Evolutionary conservation across 2,888 invertebrate genomes (phyloP).

Genomic region (Drosophila paracracens): DNA sequence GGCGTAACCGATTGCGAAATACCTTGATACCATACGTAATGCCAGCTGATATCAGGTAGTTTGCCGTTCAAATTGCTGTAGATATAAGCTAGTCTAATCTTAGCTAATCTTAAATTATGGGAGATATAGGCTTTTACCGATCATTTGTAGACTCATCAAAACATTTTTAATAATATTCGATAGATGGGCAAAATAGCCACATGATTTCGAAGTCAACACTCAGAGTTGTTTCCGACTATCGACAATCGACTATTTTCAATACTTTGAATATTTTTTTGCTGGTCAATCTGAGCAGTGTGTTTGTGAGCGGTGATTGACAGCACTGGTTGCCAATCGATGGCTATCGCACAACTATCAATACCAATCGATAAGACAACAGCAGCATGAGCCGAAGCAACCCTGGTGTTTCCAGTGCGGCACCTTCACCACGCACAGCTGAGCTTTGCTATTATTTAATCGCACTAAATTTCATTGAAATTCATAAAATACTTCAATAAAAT

Average conservation of each 20-base stretch:
- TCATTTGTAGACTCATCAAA: background rate
- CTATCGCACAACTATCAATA: background rate
- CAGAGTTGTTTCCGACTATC: background rate
- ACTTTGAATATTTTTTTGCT: background rate
- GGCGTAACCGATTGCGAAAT: no score
- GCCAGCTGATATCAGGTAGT: no score
- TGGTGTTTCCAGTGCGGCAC: constrained; percentile 47
- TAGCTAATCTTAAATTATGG: no score
- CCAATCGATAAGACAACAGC: background rate
- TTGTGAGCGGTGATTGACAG: background rate
- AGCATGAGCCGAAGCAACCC: constrained; percentile 34
- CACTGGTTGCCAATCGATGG: background rate
- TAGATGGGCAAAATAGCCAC: background rate
- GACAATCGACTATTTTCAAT: background rate
- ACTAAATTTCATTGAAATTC: constrained; percentile 36
- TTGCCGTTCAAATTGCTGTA: no score
- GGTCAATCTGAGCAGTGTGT: background rate
- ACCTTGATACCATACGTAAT: no score
- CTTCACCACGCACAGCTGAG: constrained; percentile 58
- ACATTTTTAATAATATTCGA: background rate
- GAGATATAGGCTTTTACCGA: no score
- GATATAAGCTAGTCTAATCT: no score
- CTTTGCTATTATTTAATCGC: constrained; percentile 72
- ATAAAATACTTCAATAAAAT: constrained; percentile 63
- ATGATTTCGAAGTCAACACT: background rate